A percentile compares a stretch with the other conserved stretches of the same genome.
Evolutionary conservation across 2,113 vertebrate genomes (phyloP).

Genomic region (Zosterops japonicus): DNA sequence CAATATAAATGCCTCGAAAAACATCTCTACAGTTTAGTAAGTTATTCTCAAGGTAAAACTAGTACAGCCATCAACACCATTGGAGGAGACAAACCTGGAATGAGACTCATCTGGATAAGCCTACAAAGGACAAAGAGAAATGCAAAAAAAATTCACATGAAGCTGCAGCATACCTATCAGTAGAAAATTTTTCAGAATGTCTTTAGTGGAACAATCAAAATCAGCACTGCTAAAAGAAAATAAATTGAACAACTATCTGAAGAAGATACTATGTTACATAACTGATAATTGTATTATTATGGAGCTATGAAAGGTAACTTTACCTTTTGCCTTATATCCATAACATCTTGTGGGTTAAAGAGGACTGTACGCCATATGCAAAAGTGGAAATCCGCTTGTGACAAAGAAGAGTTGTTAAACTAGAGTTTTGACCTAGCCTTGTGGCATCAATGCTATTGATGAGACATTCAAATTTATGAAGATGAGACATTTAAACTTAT

Average conservation of each 20-base stretch:
- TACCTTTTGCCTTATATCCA: neutral
- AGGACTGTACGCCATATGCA: neutral
- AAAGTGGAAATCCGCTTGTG: neutral
- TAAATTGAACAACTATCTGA: neutral
- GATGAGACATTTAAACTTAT: neutral
- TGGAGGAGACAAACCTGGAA: neutral
- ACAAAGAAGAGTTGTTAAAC: neutral
- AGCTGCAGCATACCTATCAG: neutral
- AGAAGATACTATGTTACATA: accelerated
- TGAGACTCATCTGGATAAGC: neutral
- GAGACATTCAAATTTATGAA: neutral
- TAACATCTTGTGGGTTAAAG: neutral
- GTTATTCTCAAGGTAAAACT: neutral
- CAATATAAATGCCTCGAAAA: neutral
- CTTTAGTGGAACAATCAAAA: neutral
- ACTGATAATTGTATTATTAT: neutral
- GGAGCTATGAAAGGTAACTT: neutral
- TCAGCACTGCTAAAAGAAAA: neutral
- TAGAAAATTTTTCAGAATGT: neutral
- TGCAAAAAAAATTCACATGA: neutral
- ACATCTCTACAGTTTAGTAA: neutral
- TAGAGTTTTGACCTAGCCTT: neutral
- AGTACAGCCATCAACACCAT: neutral
- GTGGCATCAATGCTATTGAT: neutral
- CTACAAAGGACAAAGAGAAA: constrained; percentile 20